phyloP scores from a whole-genome alignment of 2,888 invertebrate genomes.

The Acanthopleura granulata region DNA sequence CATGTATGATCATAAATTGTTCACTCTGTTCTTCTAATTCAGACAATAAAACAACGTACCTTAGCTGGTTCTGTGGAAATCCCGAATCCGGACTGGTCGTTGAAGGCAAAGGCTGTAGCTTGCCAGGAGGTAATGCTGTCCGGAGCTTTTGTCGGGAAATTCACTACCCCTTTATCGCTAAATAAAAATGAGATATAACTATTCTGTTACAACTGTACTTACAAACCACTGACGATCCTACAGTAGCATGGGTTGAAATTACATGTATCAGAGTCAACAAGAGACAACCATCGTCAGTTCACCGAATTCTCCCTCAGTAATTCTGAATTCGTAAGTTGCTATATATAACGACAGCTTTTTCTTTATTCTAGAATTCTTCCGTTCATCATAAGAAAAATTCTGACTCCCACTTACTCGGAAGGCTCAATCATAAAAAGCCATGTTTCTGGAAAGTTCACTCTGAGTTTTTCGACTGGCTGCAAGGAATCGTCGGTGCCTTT shows the following conservation, averaged over 20 bases:
- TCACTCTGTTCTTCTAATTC: too few relatives aligned
- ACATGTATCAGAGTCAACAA: too few relatives aligned
- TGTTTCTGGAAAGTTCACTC: conserved; percentile 37
- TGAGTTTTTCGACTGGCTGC: conserved; percentile 28
- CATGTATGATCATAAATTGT: too few relatives aligned
- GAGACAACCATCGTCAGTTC: too few relatives aligned
- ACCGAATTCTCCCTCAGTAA: too few relatives aligned
- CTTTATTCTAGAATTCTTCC: too few relatives aligned
- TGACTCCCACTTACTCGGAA: conserved; percentile 6
- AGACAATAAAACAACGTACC: conserved; percentile 61
- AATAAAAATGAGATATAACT: not conserved
- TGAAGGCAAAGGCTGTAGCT: conserved; percentile 83
- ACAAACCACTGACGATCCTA: too few relatives aligned
- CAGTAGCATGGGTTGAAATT: too few relatives aligned
- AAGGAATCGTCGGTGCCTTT: not conserved
- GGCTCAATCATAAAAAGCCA: conserved; percentile 45
- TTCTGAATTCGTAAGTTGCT: too few relatives aligned
- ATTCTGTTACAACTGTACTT: too few relatives aligned
- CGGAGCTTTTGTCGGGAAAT: conserved; percentile 77
- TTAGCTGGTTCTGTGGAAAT: conserved; percentile 77
- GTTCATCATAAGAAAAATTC: not conserved
- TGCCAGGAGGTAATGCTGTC: conserved; percentile 86
- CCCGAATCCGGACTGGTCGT: conserved; percentile 81
- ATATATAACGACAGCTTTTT: too few relatives aligned
- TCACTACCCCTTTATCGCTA: conserved; percentile 70